Percentiles rank a stretch among this genome's conserved stretches.
Conservation (phyloP, 2,888 invertebrate genomes). For the Scaptomyza caliginosa region DNA sequence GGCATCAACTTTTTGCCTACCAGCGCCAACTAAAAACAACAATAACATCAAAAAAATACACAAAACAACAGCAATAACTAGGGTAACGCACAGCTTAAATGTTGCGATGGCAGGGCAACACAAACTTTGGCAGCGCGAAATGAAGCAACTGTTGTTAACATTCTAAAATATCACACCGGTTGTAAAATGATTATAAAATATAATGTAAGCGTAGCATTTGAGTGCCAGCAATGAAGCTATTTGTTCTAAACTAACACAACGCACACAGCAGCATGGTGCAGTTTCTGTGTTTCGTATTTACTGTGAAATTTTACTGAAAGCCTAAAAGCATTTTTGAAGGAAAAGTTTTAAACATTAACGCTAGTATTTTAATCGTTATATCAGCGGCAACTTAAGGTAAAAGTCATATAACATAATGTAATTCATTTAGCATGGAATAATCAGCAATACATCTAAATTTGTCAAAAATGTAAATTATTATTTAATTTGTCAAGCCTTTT, state of each 20-base stretch:
- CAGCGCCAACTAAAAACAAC: slow-evolving; percentile 63
- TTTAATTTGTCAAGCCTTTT: not conserved
- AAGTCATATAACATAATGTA: no score
- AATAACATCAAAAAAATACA: slow-evolving; percentile 24
- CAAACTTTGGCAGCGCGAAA: slow-evolving; percentile 55
- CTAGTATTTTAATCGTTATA: not conserved
- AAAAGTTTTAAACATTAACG: no score
- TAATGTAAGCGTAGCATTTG: slow-evolving; percentile 54
- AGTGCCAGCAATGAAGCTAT: slow-evolving; percentile 23
- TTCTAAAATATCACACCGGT: slow-evolving; percentile 75
- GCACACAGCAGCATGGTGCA: slow-evolving; percentile 1
- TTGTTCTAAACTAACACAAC: slow-evolving; percentile 1
- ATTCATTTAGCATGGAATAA: no score
- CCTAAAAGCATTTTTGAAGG: not conserved
- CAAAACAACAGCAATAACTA: slow-evolving; percentile 13
- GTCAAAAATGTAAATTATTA: not conserved
- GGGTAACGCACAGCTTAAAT: slow-evolving; percentile 40
- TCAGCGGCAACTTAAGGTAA: not conserved
- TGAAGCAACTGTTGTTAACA: slow-evolving; percentile 69
- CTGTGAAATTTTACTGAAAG: not conserved
- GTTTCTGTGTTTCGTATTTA: not conserved
- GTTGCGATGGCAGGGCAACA: slow-evolving; percentile 31
- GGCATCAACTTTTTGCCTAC: slow-evolving; percentile 57
- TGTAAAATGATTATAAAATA: slow-evolving; percentile 80
- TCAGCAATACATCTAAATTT: no score